Base-by-base conservation (phyloP, 1,140 invertebrate species). In the Pemphigus obesinymphae region DNA sequence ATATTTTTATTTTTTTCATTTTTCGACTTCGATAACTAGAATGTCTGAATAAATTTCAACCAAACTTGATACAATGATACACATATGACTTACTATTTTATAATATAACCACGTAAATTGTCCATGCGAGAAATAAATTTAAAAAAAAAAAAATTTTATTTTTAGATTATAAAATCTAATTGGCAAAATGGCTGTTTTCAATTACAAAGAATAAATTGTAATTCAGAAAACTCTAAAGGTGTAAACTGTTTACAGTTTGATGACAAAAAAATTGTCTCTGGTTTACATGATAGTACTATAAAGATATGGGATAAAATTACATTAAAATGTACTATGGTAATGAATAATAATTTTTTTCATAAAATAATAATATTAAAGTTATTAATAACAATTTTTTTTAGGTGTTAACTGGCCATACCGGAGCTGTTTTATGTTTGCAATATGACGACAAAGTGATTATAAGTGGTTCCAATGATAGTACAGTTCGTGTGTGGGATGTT, bases 241-340 rank as follows among this genome's bases (percentile, higher is more conserved):
- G 98, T 99, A 3, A 99, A 99, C 88, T 99, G 98, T 88, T 88
- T 99, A 80, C 98, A 99, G 87, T 99, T 99, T 87, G 98, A 99
- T 87, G 97, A 99, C 86, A 92, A 96, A 85, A 99, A 99, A 88
- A 99, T 99, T 84, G 97, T 99, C 3, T 99, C 97, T 75, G 98
- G 98, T n/a, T 89, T 99, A 11, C 90, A 98, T 85, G 98, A 99
- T 89, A 99, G 99, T 88, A 99, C 98, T 6, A 99, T 99, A 84
- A 99, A 99, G 90, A 95, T 98, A 85, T 99, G 97, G 96, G 94
- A 97, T 88, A 91, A 96, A 83, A 93, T 93, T 87, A 93, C 93
- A 78, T 89, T 98, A 83, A 93, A 96, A 86, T 97, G 96, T 88
- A 92, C 93, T 78, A 94, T 96, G 90, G 93, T 93, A 85, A 83